phyloP scores from a whole-genome alignment of 2,113 vertebrate species.

The Lipotes vexillifer region DNA sequence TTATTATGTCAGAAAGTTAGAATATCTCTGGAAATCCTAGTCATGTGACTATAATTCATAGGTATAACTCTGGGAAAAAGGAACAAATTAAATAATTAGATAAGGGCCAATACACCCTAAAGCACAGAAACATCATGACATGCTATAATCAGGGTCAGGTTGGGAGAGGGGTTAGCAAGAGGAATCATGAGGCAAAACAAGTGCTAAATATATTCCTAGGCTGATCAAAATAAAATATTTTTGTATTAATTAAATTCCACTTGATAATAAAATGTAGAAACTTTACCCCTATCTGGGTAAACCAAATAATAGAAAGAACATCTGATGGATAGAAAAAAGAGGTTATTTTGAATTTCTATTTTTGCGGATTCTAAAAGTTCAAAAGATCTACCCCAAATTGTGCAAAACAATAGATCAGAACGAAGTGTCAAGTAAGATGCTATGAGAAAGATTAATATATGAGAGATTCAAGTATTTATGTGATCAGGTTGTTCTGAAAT shows the following conservation, averaged over 20 bases:
- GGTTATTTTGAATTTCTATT: not conserved
- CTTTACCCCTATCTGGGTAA: not conserved
- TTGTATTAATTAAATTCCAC: not conserved
- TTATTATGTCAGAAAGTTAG: not conserved
- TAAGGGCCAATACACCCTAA: not conserved
- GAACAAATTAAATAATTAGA: not conserved
- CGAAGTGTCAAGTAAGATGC: not conserved
- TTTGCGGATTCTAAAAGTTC: not conserved
- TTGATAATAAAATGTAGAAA: not conserved
- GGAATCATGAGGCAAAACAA: not conserved
- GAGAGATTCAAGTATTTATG: not conserved
- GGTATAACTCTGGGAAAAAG: not conserved
- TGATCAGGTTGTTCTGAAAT: not conserved
- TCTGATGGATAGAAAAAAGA: not conserved
- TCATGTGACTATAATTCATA: not conserved
- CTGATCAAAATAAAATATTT: not conserved
- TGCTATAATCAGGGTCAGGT: not conserved
- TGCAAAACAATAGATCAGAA: not conserved
- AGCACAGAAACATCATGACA: fast-evolving
- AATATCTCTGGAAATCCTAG: not conserved
- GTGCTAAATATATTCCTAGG: not conserved
- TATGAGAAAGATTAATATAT: not conserved
- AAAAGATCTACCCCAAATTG: not conserved
- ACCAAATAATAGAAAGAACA: not conserved
- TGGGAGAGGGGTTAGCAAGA: not conserved